A percentile compares a stretch with the other conserved stretches of the same genome.
These are phyloP conservation scores for Drosophila carrolli DNA, from an alignment of 1,140 invertebrate genomes.

Conservation along the genomic window DNA sequence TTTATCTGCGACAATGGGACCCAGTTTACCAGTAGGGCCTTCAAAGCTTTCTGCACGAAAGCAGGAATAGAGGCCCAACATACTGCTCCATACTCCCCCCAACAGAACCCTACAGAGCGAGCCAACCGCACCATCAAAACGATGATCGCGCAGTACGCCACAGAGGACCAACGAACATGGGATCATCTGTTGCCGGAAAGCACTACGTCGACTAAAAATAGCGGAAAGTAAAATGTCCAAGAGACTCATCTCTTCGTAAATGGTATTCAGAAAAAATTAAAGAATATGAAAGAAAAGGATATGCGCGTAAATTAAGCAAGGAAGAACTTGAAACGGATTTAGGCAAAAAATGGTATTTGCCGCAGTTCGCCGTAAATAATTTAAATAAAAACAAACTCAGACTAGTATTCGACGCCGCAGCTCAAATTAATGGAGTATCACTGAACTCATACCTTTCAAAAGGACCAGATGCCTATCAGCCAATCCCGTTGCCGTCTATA, in stretches of 20 bases:
- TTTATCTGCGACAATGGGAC: too few species aligned
- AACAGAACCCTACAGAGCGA: too few species aligned
- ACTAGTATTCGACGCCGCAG: not conserved
- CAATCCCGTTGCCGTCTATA: not conserved
- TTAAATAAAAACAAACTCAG: not conserved
- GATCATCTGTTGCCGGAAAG: too few species aligned
- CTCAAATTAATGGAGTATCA: not conserved
- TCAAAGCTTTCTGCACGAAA: too few species aligned
- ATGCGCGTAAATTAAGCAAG: not conserved
- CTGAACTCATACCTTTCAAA: not conserved
- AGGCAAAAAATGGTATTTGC: not conserved
- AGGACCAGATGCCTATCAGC: not conserved
- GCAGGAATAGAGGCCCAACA: too few species aligned
- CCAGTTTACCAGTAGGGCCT: too few species aligned
- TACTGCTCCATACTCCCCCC: too few species aligned
- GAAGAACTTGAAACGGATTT: not conserved
- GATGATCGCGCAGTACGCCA: too few species aligned
- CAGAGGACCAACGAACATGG: too few species aligned
- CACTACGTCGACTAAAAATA: not conserved
- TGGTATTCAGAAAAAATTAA: not conserved
- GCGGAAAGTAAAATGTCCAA: not conserved
- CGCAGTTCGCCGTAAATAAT: not conserved
- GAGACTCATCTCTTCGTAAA: not conserved
- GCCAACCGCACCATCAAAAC: too few species aligned
- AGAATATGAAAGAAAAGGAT: not conserved